Percentiles rank a stretch among this genome's conserved stretches.
Evolutionary conservation across 2,888 invertebrate genomes (phyloP).

Genomic region (Archaeoteleia sp.): DNA sequence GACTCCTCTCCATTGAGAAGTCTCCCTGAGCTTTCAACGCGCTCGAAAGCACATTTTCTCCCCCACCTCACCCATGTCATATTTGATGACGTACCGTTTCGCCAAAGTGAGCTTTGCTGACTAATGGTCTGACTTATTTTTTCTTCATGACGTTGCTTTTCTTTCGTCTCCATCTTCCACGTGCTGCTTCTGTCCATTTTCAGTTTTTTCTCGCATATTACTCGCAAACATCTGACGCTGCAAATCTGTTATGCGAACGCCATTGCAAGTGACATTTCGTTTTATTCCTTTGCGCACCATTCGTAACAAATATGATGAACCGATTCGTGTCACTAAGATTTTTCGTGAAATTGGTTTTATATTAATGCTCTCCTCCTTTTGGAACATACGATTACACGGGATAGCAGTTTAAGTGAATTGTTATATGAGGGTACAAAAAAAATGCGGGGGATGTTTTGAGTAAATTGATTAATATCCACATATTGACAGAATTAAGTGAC

Average conservation of each 20-base stretch:
- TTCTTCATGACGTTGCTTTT: slow-evolving; percentile 36
- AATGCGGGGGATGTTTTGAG: too few species aligned
- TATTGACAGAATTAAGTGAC: too few species aligned
- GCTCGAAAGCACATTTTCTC: slow-evolving; percentile 31
- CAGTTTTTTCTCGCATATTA: slow-evolving; percentile 5
- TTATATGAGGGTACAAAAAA: too few species aligned
- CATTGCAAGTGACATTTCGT: not conserved
- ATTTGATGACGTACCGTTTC: slow-evolving; percentile 37
- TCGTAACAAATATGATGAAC: too few species aligned
- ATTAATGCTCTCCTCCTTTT: too few species aligned
- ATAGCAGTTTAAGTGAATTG: too few species aligned
- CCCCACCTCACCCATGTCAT: slow-evolving; percentile 31
- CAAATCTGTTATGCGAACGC: slow-evolving; percentile 13
- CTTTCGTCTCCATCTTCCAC: slow-evolving; percentile 11
- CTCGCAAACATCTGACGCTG: slow-evolving; percentile 1
- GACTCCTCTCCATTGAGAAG: slow-evolving; percentile 8
- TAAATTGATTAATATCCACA: too few species aligned
- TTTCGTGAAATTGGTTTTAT: too few species aligned
- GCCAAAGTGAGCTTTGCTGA: slow-evolving; percentile 35
- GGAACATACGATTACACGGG: too few species aligned
- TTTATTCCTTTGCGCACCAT: too few species aligned
- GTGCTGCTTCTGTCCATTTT: not conserved
- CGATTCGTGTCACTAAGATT: too few species aligned
- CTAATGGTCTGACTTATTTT: slow-evolving; percentile 46
- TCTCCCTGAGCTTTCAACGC: slow-evolving; percentile 2